Base-by-base conservation (phyloP, 2,113 vertebrate genomes). In the Bubalus kerabau region DNA sequence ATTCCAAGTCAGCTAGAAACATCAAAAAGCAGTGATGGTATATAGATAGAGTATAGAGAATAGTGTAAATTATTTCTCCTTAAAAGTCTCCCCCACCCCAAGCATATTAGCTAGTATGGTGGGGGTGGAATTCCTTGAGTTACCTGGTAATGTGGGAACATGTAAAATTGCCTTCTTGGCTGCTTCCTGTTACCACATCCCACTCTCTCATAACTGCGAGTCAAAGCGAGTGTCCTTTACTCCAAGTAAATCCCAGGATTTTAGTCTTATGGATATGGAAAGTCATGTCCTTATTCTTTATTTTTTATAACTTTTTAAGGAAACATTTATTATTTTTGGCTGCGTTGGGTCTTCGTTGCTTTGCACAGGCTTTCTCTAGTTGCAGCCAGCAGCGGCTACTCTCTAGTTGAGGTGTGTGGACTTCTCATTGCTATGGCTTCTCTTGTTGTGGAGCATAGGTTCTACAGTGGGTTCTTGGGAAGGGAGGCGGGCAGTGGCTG, bases 401-500 rank as follows among this genome's bases (percentile, higher is more conserved):
- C 36, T 26, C 36, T 26, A 26, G 71, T 2, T 43, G 71, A 43
- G 71, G 40, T 43, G 12, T 26, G 40, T 43, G 40, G 40, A 43
- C 40, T 43, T 43, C 71, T 76, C 71, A 76, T 43, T 43, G 71
- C 40, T 24, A 4, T 7, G 40, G 71, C 23, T 43, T 43, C 71
- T 43, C 71, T 15, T 76, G 36, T 43, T 76, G 71, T 15, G 23
- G 71, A 14, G 36, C 36, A 43, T 6, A 76, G 23, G 36, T 43
- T 76, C 40, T 43, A 6, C 12, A 40, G 67, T 1, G 19, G 67
- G n/a, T 71, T 71, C 19, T 23, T 74, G n/a, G 10, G 67, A 7
- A 2, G n/a, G 5, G 10, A 10, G 19, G 67, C 0, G 1, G 64
- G n/a, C 0, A 1, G n/a, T 40, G 19, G 67, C 67, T 74, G 67